Base-by-base conservation (phyloP, 2,888 invertebrate genomes). In the Trichopoda pennipes region DNA sequence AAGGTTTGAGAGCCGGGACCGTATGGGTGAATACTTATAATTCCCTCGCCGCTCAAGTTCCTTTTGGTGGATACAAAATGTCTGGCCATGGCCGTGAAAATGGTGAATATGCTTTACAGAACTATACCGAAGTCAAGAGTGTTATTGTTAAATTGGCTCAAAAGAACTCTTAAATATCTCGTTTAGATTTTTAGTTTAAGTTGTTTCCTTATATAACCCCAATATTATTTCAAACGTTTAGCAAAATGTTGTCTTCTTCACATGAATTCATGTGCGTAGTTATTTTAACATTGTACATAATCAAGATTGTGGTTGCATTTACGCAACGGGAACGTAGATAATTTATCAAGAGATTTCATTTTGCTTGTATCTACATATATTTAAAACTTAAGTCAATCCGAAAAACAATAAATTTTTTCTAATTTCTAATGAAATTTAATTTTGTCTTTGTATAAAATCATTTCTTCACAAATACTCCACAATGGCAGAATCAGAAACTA, bases 11-110 rank as follows among this genome's bases (percentile, higher is more conserved):
- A 78, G 95, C 96, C 75, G 97, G 97, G 69, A 95, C 95, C 17
- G 95, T 96, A 76, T 96, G 96, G 96, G 96, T 99, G 53, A 99
- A 99, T 91, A 96, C 97, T 86, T 99, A 98, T 92, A 98, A 99
- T 91, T 94, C 94, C 1, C 85, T 91, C 3, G 84, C 87, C 14
- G 93, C 95, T 42, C 97, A 97, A 89, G 93, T 95, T 23, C 99
- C 99, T 0, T 99, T 99, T 92, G 99, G 99, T 63, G 99, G 99
- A 0, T 99, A 94, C 93, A 99, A 99, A 92, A 95, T 97, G 94
- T 98, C 98, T 0, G 99, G 99, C 3, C 93, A 97, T 87, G 99
- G 99, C 1, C 94, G 99, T 76, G 99, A 99, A 92, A 94, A 97
- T 89, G 97, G 99, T 58, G 96, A 97, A 88, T 98, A 99, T 91